Base-by-base conservation (phyloP, 1,140 invertebrate genomes). In the Sitophilus oryzae region DNA sequence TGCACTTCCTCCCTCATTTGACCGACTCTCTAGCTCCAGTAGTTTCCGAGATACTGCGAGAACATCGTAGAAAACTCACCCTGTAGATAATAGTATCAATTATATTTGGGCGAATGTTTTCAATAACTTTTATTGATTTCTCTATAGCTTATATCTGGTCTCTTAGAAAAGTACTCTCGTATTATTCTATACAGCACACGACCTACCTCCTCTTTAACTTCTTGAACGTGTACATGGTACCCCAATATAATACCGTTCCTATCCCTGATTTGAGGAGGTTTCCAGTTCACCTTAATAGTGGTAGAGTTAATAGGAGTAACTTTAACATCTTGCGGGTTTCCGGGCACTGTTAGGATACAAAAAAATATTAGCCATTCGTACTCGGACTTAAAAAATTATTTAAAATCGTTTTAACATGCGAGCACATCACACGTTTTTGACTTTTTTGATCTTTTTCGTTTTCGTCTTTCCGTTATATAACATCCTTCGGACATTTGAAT, bases 221-320 rank as follows among this genome's bases (percentile, higher is more conserved):
- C 94, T 72, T 95, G 91, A 1, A 94, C 86, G 70, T 96, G 91
- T 44, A 98, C 89, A 66, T 96, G 93, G 74, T 97, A 98, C 2
- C 93, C 94, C 23, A 93, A 81, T 60, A 98, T 96, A 44, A 97
- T 86, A n/a, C 95, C 95, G 73, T 97, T 94, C 53, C 89, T 85
- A 61, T 96, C 91, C 66, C 91, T 91, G 55, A 88, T 83, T 45
- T 81, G 78, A 0, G 95, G 95, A 1, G 91, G 87, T 66, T 89
- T 86, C 95, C 95, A 98, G 41, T 84, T 80, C 6, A 97, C 92
- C 65, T 85, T 83, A 61, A 98, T 86, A 3, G 91, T 84, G 1
- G 93, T 96, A 0, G 93, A 97, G 77, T 97, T 98, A 67, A 96
- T 80, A 3, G 88, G 77, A 41, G 79, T 82, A 1, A 86, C 89